phyloP scores from a whole-genome alignment of 2,888 invertebrate species.

The Heliconius hortense region DNA sequence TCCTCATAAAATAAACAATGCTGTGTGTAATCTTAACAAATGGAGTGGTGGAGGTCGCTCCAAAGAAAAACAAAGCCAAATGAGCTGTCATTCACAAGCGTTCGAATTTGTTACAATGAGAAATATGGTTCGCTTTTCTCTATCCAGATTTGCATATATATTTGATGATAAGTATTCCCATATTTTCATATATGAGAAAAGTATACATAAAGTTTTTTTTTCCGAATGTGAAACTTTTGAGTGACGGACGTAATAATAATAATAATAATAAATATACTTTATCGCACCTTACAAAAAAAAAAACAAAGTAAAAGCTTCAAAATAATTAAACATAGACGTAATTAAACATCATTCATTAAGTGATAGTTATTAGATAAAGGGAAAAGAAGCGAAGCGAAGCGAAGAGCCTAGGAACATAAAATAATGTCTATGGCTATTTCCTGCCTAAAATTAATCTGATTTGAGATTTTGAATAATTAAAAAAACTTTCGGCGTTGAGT shows the following conservation, averaged over 20 bases:
- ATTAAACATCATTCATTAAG: no score
- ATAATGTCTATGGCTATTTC: not conserved
- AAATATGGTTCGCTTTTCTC: conserved; percentile 16
- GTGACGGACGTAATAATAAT: not conserved
- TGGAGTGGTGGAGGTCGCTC: conserved; percentile 26
- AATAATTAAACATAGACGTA: no score
- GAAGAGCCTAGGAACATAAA: not conserved
- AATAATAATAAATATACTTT: no score
- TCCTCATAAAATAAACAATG: conserved; percentile 29
- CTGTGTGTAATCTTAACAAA: conserved; percentile 27
- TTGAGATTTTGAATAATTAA: not conserved
- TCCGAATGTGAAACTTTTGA: not conserved
- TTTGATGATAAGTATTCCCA: not conserved
- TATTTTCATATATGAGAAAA: not conserved
- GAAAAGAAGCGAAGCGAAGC: no score
- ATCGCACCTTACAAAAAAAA: no score
- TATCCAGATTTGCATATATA: not conserved
- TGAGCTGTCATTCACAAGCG: conserved; percentile 34
- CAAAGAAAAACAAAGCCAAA: conserved; percentile 31
- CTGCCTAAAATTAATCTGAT: not conserved
- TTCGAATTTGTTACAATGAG: conserved; percentile 22
- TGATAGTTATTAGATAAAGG: no score
- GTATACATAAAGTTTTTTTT: not conserved
- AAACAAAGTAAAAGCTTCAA: no score
- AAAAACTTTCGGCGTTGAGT: not conserved